Evolutionary conservation across 2,113 vertebrate genomes (phyloP).

Genomic region (Grallaria varia): DNA sequence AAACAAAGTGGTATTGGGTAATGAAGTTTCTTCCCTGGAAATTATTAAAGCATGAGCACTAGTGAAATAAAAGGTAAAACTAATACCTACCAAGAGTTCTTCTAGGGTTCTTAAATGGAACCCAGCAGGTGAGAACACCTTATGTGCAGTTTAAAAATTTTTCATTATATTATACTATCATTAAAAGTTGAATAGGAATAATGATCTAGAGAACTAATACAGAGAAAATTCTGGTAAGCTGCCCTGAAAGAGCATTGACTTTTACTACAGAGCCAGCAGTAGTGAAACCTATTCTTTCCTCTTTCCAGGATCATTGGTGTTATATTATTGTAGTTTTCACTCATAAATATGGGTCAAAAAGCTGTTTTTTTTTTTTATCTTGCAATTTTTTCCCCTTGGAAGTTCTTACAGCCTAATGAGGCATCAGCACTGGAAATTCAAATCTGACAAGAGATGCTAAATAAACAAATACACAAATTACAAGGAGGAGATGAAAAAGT

Average conservation of each 20-base stretch:
- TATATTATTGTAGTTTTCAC: not conserved
- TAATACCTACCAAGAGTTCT: not conserved
- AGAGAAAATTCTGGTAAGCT: not conserved
- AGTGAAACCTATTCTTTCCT: not conserved
- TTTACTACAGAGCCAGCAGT: not conserved
- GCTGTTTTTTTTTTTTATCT: not conserved
- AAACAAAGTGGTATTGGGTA: not conserved
- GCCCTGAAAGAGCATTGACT: not conserved
- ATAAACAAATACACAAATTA: not conserved
- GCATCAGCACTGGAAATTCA: not conserved
- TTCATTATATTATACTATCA: not conserved
- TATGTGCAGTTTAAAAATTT: not conserved
- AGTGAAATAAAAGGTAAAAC: not conserved
- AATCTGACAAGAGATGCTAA: not conserved
- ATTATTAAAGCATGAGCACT: not conserved
- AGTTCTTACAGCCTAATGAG: not conserved
- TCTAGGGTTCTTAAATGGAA: not conserved
- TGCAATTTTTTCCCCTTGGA: not conserved
- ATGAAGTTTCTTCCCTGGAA: not conserved
- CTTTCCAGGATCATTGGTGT: not conserved
- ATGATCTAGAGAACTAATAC: not conserved
- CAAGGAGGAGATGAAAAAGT: not conserved
- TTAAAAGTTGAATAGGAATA: not conserved
- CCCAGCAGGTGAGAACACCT: not conserved
- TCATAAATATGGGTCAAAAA: not conserved